These are phyloP conservation scores for Latrodectus hesperus DNA, from an alignment of 2,888 invertebrate genomes.

Conservation along the genomic window DNA sequence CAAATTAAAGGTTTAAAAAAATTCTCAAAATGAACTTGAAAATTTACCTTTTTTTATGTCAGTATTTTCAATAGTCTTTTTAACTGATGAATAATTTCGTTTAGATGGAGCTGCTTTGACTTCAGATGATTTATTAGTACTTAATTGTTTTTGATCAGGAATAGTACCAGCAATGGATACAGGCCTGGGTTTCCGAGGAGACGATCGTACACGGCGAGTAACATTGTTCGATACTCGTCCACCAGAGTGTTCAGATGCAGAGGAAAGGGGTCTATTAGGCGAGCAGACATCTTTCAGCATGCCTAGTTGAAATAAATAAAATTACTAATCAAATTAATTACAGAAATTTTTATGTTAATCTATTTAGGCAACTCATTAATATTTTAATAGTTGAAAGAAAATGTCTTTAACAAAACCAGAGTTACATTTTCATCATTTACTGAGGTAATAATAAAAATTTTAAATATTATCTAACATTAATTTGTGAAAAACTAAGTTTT, in stretches of 20 bases:
- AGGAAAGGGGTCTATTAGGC: conserved; percentile 86
- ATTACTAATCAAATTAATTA: background rate
- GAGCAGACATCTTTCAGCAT: conserved; percentile 75
- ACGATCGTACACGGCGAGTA: conserved; percentile 76
- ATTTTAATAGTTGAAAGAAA: too few species aligned
- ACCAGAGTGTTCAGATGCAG: conserved; percentile 75
- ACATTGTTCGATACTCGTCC: conserved; percentile 71
- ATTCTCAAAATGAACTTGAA: background rate
- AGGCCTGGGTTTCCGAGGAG: conserved; percentile 64
- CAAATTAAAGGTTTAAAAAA: too few species aligned
- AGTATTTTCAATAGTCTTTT: background rate
- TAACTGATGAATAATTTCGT: conserved; percentile 31
- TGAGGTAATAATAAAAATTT: too few species aligned
- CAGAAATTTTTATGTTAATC: background rate
- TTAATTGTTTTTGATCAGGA: conserved; percentile 35
- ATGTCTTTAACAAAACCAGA: too few species aligned
- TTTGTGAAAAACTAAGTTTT: too few species aligned
- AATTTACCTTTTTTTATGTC: conserved; percentile 37
- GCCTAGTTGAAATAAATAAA: conserved; percentile 14
- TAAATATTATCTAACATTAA: too few species aligned
- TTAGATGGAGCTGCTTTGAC: conserved; percentile 25
- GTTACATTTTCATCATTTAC: too few species aligned
- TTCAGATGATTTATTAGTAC: conserved; percentile 5
- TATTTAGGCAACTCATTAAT: background rate
- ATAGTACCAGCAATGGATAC: conserved; percentile 66